These are phyloP conservation scores for Steinernema carpocapsae DNA, from an alignment of 2,888 invertebrate species.

Conservation along the genomic window DNA sequence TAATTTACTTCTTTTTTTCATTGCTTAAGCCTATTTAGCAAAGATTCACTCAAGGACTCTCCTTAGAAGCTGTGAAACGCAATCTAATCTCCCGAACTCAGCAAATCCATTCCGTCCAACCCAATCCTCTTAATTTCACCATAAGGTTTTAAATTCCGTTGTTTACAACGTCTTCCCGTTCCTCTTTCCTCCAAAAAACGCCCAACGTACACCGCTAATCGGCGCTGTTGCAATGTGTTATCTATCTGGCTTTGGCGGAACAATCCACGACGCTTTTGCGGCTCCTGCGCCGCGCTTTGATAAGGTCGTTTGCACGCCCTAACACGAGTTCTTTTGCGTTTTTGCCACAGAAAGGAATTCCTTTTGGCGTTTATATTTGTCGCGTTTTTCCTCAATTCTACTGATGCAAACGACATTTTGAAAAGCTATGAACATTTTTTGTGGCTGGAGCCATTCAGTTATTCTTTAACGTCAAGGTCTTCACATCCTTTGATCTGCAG, in stretches of 20 bases:
- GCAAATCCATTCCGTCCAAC: too few relatives aligned
- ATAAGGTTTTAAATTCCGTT: neutral
- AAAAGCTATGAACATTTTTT: neutral
- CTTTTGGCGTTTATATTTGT: neutral
- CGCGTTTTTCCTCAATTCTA: neutral
- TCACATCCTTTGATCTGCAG: too few relatives aligned
- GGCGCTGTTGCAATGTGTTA: slow-evolving; percentile 17
- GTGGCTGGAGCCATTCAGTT: neutral
- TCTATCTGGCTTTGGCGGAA: neutral
- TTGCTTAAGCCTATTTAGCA: too few relatives aligned
- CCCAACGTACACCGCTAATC: slow-evolving; percentile 16
- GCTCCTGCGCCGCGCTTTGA: neutral
- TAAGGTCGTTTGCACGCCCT: slow-evolving; percentile 23
- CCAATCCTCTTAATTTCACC: too few relatives aligned
- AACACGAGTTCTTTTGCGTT: neutral
- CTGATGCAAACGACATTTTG: neutral
- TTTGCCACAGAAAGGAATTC: neutral
- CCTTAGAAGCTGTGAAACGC: too few relatives aligned
- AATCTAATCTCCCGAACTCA: too few relatives aligned
- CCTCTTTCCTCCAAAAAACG: neutral
- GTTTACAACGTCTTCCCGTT: neutral
- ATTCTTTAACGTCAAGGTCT: too few relatives aligned
- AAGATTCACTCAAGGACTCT: too few relatives aligned
- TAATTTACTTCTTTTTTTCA: too few relatives aligned
- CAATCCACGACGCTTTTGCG: neutral